These are phyloP conservation scores for Hirtodrosophila confusa DNA, from an alignment of 2,888 invertebrate species.

Conservation along the genomic window DNA sequence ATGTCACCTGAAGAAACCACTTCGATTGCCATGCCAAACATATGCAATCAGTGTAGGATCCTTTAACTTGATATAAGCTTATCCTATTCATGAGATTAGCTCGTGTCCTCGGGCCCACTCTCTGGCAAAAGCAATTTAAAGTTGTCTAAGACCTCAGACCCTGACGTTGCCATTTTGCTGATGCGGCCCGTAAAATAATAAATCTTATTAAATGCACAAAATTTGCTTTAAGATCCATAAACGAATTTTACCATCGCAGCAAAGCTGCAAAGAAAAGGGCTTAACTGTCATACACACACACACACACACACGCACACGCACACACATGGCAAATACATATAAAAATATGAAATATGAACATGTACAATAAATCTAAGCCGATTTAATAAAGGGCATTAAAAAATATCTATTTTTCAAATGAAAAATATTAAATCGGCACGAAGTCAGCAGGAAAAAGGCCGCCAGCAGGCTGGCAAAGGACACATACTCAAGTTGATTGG, in stretches of 20 bases:
- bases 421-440: conserved; percentile 72
- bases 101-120: conserved; percentile 5
- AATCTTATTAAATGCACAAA: conserved; percentile 64
- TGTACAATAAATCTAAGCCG: conserved; percentile 75
- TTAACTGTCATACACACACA: conserved; percentile 43
- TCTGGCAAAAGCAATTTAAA: conserved; percentile 43
- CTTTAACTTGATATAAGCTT: conserved; percentile 32
- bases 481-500: conserved; percentile 72
- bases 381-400: conserved; percentile 80
- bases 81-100: conserved; percentile 58
- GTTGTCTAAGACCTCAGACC: conserved; percentile 27
- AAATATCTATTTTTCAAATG: conserved; percentile 74
- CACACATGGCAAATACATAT: conserved; percentile 16
- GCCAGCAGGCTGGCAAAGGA: conserved; percentile 44
- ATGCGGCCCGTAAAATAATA: conserved; percentile 47
- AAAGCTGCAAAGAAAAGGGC: conserved; percentile 56
- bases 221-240: conserved; percentile 68
- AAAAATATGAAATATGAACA: conserved; percentile 43
- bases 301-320: conserved; percentile 14
- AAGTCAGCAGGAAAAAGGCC: conserved; percentile 64
- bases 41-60: conserved; percentile 31
- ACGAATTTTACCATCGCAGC: conserved; percentile 53
- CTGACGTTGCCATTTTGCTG: conserved; percentile 32
- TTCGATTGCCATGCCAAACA: conserved; percentile 3
- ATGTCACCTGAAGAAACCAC: conserved; percentile 4